Base-by-base conservation (phyloP, 2,113 vertebrate genomes). In the Elachura formosa region DNA sequence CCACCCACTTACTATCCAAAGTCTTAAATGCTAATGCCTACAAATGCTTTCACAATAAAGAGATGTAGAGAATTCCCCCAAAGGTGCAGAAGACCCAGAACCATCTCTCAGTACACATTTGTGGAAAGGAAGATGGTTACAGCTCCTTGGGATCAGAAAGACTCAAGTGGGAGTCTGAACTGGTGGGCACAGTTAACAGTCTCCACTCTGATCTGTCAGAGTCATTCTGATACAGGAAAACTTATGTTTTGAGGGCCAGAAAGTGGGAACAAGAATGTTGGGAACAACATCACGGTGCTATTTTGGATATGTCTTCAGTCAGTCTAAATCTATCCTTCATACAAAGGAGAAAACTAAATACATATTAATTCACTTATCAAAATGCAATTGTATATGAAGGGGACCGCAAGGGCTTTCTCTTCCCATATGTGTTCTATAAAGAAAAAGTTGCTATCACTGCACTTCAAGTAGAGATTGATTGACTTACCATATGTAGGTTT, bases 401-500 rank as follows among this genome's bases (percentile, higher is more conserved):
- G 63, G 77, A 73, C 80, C 10, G 0, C 26, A 64, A 75, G 40
- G 34, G 78, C 25, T 68, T 54, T 77, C 63, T 87, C 34, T 55
- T 89, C 28, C 84, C 80, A 75, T 91, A 83, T 89, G 89, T 84
- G 87, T 79, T 94, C 73, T 81, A 13, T 63, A 74, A 89, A 92
- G 81, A 55, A 87, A 95, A 92, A 86, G 64, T 87, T 92, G 23
- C 64, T 59, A 48, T 87, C 31, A 2, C 73, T 87, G 40, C 77
- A 52, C 54, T 89, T 82, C 29, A 92, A 77, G 64, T 34, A 91
- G 64, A 81, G 81, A 75, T 87, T 96, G 94, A 94, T 86, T 94
- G 91, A 87, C 77, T 96, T 38, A 25, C 77, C 91, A 84, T 94
- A 77, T 94, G 93, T 82, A 84, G 64, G 52, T 71, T 91, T 95